phyloP scores from a whole-genome alignment of 2,797 vertebrate species.

The Macropus fuliginosus region DNA sequence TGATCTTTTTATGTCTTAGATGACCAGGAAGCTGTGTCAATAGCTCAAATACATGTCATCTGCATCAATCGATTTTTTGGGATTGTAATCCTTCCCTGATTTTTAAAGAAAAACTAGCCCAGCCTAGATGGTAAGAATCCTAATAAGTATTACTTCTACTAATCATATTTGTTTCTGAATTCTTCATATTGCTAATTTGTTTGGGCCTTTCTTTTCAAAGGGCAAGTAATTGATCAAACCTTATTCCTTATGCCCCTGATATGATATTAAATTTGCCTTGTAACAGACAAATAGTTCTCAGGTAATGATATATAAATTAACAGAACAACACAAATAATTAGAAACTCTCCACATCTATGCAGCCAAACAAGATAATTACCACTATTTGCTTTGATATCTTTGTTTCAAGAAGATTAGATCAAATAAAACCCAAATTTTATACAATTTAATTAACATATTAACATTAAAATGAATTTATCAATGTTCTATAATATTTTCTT shows the following conservation, averaged over 20 bases:
- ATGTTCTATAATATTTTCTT: background rate
- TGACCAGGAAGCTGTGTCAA: background rate
- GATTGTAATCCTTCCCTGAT: no score
- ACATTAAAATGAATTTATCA: background rate
- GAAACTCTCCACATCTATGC: no score
- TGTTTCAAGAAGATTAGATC: no score
- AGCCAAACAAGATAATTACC: no score
- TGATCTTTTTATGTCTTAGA: background rate
- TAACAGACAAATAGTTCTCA: background rate
- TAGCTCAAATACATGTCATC: background rate
- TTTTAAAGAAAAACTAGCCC: no score
- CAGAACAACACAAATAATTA: background rate
- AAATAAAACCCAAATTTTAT: background rate
- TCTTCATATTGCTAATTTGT: no score
- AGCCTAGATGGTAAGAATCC: no score
- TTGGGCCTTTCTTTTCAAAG: no score
- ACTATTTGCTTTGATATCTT: no score
- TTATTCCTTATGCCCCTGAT: background rate
- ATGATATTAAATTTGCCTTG: background rate
- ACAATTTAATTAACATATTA: background rate
- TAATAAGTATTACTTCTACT: no score
- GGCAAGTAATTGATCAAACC: background rate
- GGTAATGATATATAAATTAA: background rate
- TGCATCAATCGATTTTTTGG: no score
- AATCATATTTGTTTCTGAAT: no score